Conservation (phyloP, 2,797 vertebrate genomes). For the Galaxias olidus region DNA sequence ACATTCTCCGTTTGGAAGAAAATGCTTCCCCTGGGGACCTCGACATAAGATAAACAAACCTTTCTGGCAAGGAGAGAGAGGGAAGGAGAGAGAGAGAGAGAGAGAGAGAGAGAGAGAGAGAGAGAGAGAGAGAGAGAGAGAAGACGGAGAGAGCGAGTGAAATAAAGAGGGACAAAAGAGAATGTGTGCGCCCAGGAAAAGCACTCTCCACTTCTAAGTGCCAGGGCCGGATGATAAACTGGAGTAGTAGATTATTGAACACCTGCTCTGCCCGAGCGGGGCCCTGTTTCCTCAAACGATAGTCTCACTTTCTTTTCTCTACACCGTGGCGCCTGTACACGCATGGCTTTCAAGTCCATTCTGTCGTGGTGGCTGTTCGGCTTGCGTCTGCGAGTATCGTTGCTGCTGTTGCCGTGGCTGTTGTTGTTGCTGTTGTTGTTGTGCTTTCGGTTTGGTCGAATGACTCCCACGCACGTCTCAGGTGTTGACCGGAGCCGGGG, state of each 20-base stretch:
- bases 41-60: constrained; percentile 11
- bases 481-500: not conserved
- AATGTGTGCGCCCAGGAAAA: constrained; percentile 1
- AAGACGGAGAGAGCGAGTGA: not conserved
- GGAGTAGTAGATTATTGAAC: not conserved
- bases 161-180: not conserved
- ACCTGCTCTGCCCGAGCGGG: not conserved
- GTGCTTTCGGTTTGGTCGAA: constrained; percentile 1
- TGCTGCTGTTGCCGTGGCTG: not conserved
- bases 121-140: not conserved
- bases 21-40: constrained; percentile 11
- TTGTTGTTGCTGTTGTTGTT: constrained; percentile 2
- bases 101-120: not conserved
- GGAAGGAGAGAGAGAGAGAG: not conserved
- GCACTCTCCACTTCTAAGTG: constrained; percentile 21
- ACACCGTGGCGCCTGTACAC: no score
- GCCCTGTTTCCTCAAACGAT: not conserved
- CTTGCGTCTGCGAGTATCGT: not conserved
- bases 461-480: not conserved
- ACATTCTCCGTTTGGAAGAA: constrained; percentile 3
- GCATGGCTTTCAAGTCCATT: constrained; percentile 1
- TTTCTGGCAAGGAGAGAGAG: not conserved
- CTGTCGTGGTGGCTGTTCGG: not conserved
- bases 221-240: constrained; percentile 19
- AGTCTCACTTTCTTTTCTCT: not conserved